phyloP scores from a whole-genome alignment of 2,113 vertebrate genomes.

The Pyxicephalus adspersus region DNA sequence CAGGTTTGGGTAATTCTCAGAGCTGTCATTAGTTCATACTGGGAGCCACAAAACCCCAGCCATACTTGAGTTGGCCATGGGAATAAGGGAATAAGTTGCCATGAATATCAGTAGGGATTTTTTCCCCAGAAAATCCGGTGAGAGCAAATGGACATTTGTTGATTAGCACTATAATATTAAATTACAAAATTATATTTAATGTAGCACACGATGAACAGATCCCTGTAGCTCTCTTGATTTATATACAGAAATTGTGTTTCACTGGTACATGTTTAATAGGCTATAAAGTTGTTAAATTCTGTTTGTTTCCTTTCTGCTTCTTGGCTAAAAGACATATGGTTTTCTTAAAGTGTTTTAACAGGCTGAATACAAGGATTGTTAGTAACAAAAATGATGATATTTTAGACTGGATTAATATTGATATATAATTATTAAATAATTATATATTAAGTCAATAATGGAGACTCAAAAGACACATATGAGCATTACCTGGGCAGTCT shows the following conservation, averaged over 20 bases:
- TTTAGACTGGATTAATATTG: too few relatives aligned
- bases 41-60: conserved; percentile 13
- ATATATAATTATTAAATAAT: too few relatives aligned
- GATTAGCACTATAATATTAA: background rate
- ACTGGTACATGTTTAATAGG: background rate
- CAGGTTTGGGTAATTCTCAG: conserved; percentile 2
- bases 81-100: background rate
- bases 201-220: background rate
- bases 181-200: background rate
- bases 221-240: background rate
- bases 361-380: too few relatives aligned
- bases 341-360: too few relatives aligned
- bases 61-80: background rate
- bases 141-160: background rate
- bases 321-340: background rate
- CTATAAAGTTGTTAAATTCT: background rate
- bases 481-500: too few relatives aligned
- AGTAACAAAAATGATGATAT: too few relatives aligned
- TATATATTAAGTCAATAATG: too few relatives aligned
- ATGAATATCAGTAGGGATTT: background rate
- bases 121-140: conserved; percentile 1
- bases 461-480: too few relatives aligned
- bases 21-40: conserved; percentile 20
- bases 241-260: background rate
- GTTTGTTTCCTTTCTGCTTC: background rate